These are phyloP conservation scores for Acestrorhynchus altus DNA, from an alignment of 2,797 vertebrate species.

Conservation along the genomic window DNA sequence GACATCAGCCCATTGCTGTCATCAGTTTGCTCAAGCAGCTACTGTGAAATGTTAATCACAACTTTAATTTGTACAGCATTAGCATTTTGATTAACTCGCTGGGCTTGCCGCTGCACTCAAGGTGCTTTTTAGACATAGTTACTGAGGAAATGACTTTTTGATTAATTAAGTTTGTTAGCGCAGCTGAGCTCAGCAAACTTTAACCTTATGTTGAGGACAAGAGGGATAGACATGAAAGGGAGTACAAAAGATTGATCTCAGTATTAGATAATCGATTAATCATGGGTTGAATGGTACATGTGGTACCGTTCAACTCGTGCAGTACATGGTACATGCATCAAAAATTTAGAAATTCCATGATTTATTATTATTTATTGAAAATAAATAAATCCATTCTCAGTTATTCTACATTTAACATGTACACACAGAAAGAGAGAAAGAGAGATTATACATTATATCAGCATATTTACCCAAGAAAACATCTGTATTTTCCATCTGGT, in stretches of 20 bases:
- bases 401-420: neutral
- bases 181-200: constrained; percentile 90
- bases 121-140: constrained; percentile 88
- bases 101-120: constrained; percentile 87
- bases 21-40: constrained; percentile 91
- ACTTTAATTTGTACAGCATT: constrained; percentile 95
- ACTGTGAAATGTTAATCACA: constrained; percentile 97
- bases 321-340: too few relatives aligned
- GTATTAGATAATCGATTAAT: constrained; percentile 7
- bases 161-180: constrained; percentile 93
- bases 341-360: too few relatives aligned
- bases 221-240: constrained; percentile 72
- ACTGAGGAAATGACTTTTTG: constrained; percentile 92
- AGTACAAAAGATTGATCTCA: neutral
- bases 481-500: constrained; percentile 12
- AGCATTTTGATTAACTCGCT: constrained; percentile 93
- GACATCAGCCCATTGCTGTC: constrained; percentile 76
- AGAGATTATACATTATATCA: too few relatives aligned
- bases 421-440: too few relatives aligned
- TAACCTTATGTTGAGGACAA: constrained; percentile 77
- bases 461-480: neutral
- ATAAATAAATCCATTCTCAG: neutral
- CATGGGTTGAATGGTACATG: neutral
- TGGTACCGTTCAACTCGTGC: neutral
- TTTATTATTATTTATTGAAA: neutral